A percentile compares a stretch with the other conserved stretches of the same genome.
Evolutionary conservation across 2,797 vertebrate genomes (phyloP).

Genomic region (Enteromius thamalakanensis): DNA sequence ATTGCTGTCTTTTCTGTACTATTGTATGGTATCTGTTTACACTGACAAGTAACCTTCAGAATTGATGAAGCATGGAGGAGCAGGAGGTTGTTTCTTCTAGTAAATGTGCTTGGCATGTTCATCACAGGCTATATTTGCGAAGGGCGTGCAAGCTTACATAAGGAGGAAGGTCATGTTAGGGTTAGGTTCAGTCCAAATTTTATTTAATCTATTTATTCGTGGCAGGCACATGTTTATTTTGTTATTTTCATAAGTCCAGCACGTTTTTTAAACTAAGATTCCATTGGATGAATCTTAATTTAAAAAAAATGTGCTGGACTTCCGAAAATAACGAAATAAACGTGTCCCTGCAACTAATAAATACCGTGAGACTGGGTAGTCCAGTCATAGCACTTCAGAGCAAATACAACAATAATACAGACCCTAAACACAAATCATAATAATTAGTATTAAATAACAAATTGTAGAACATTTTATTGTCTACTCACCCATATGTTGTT

Average conservation of each 20-base stretch:
- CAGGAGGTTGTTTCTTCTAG: background rate
- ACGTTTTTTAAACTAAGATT: too few relatives aligned
- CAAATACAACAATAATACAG: background rate
- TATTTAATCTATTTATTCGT: too few relatives aligned
- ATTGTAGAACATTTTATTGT: background rate
- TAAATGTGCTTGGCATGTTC: background rate
- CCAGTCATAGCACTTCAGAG: background rate
- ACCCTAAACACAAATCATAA: background rate
- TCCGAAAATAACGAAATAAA: too few relatives aligned
- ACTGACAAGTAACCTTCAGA: slow-evolving; percentile 49
- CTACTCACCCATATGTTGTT: background rate
- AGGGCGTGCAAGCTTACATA: background rate
- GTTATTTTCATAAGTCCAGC: too few relatives aligned
- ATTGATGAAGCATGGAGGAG: slow-evolving; percentile 37
- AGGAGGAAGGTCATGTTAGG: slow-evolving; percentile 4
- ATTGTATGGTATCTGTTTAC: slow-evolving; percentile 49
- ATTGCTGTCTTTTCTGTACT: slow-evolving; percentile 25
- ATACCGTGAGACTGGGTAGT: too few relatives aligned
- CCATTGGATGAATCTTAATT: too few relatives aligned
- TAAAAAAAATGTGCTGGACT: too few relatives aligned
- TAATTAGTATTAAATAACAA: background rate
- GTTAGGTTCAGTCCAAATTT: background rate
- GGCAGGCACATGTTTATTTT: too few relatives aligned
- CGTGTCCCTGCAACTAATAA: too few relatives aligned
- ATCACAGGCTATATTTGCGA: slow-evolving; percentile 3